These are phyloP conservation scores for Hemibagrus wyckioides DNA, from an alignment of 2,113 vertebrate genomes.

Conservation along the genomic window DNA sequence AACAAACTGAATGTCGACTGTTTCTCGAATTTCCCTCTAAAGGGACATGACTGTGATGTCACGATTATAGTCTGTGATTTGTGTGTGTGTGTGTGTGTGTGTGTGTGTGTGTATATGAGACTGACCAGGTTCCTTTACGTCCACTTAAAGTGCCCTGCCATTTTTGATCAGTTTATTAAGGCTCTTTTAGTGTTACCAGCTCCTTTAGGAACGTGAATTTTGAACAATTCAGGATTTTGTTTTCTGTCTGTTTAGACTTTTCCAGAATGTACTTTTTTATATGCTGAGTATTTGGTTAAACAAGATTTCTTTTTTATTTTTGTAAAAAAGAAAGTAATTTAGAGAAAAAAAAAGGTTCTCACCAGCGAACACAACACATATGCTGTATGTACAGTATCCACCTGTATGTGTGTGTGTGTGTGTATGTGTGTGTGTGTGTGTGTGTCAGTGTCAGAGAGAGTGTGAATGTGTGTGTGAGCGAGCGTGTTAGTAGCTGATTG, in stretches of 20 bases:
- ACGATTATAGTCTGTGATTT: neutral
- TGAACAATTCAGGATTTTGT: slow-evolving; percentile 34
- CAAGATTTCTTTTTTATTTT: slow-evolving; percentile 42
- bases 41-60: slow-evolving; percentile 15
- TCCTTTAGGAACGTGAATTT: slow-evolving; percentile 16
- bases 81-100: neutral
- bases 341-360: slow-evolving; percentile 2
- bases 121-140: neutral
- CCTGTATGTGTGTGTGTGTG: neutral
- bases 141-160: slow-evolving; percentile 43
- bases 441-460: neutral
- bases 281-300: slow-evolving; percentile 46
- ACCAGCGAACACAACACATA: slow-evolving; percentile 42
- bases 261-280: slow-evolving; percentile 54
- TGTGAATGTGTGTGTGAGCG: neutral
- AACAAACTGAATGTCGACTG: slow-evolving; percentile 17
- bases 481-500: neutral
- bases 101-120: neutral
- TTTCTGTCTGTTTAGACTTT: slow-evolving; percentile 21
- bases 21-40: neutral
- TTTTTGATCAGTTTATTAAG: slow-evolving; percentile 22
- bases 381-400: slow-evolving; percentile 38
- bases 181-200: slow-evolving; percentile 26
- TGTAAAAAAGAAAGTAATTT: slow-evolving; percentile 26
- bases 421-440: neutral